Base-by-base conservation (phyloP, 2,888 invertebrate genomes). In the Cephus sareptanus region DNA sequence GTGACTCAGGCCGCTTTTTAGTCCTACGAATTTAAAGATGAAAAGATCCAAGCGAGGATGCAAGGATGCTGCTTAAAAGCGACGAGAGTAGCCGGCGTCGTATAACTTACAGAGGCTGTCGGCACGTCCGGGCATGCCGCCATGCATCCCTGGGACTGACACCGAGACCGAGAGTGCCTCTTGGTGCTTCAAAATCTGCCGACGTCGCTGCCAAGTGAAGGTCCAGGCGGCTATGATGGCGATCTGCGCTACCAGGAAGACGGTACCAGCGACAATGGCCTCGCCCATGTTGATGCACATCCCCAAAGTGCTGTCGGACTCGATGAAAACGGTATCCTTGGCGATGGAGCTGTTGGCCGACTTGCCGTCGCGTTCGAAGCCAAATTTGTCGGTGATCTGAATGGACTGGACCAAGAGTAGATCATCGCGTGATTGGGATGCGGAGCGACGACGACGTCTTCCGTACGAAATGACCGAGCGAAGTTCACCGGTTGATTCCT, bases 341-440 rank as follows among this genome's bases (percentile, higher is more conserved):
- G 94, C 94, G 80, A 85, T 83, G 34, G 85, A 78, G 30, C 86
- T 84, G 81, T 90, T 89, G 80, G 83, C 82, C 69, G 85, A 80
- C 80, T 88, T 88, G 80, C 87, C 85, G 77, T 94, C 94, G 81
- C 94, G 94, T 87, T 96, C 96, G 92, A 97, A 97, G 69, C 96
- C 97, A 91, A 97, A 98, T 91, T 97, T 97, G 92, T 98, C 98
- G 68, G 97, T 97, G 90, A 98, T 98, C 92, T 97, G 97, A 89
- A 98, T 97, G 79, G 97, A 96, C 91, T 97, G 97, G 40, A 97
- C 97, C 80, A 98, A 94, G 33, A 98, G 94, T 92, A 98, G 94
- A 90, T 97, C 96, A 88, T 98, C 97, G 81, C 95, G 94, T 80
- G 92, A 92, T 84, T 93, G 93, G 79, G 87, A 94, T 84, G 93